Conservation (phyloP, 2,797 vertebrate species). For the Podargus strigoides region DNA sequence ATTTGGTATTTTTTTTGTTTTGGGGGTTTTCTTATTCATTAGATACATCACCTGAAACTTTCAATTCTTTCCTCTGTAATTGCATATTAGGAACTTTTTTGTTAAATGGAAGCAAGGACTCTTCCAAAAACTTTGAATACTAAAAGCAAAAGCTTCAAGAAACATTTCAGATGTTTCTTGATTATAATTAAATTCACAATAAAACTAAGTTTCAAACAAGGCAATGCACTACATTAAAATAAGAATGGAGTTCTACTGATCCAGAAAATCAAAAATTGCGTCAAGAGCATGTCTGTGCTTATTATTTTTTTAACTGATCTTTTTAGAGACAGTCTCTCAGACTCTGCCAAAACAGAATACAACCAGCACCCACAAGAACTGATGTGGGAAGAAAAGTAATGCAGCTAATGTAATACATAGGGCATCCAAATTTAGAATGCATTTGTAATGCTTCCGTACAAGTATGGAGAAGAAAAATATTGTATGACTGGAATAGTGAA, state of each 20-base stretch:
- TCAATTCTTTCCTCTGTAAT: not conserved
- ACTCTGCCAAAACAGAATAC: not conserved
- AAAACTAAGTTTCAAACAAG: not conserved
- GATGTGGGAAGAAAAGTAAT: not conserved
- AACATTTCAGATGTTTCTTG: not conserved
- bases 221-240: not conserved
- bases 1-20: not conserved
- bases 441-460: not conserved
- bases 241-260: not conserved
- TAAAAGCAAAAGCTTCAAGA: not conserved
- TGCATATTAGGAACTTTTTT: not conserved
- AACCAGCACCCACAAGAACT: not conserved
- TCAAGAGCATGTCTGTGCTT: not conserved
- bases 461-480: not conserved
- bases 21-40: not conserved
- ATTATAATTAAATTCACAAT: not conserved
- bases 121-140: not conserved
- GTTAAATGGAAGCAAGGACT: not conserved
- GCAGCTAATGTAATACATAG: not conserved
- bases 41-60: not conserved
- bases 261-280: not conserved
- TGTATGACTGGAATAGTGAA: not conserved
- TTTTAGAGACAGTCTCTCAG: not conserved
- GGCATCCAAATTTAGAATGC: not conserved
- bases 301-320: not conserved